Evolutionary conservation across 2,797 vertebrate genomes (phyloP).

Genomic region (Neomorphus geoffroyi): DNA sequence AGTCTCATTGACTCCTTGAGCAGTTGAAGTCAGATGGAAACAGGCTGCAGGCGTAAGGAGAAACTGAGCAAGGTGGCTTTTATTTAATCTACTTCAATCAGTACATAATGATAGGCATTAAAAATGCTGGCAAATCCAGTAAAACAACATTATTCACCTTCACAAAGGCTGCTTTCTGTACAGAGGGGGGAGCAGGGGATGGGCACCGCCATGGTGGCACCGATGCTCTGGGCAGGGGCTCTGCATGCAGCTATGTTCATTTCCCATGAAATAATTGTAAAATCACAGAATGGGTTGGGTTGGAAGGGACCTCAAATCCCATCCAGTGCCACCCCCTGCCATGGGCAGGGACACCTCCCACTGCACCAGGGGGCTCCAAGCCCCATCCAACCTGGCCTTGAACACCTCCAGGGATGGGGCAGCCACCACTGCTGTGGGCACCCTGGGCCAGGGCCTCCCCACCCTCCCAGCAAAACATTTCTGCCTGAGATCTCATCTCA

Average conservation of each 20-base stretch:
- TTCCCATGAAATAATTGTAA: background rate
- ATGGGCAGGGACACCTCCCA: no score
- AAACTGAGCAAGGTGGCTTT: slow-evolving; percentile 33
- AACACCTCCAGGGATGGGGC: no score
- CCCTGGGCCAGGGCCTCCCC: no score
- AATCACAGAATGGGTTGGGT: no score
- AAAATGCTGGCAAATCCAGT: background rate
- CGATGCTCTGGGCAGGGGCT: background rate
- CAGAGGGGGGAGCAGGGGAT: background rate
- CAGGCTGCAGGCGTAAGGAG: background rate
- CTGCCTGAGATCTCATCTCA: no score
- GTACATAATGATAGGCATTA: background rate
- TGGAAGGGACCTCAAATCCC: no score
- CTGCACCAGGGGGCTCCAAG: no score
- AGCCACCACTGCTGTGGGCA: no score
- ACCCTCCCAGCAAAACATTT: no score
- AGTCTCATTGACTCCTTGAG: slow-evolving; percentile 12
- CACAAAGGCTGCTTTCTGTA: background rate
- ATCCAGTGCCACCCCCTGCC: no score
- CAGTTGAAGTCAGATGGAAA: background rate
- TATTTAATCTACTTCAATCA: slow-evolving; percentile 59
- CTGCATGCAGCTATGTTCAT: accelerated
- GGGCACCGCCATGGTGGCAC: accelerated
- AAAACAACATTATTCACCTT: background rate
- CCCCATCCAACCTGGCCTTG: no score